A percentile compares a stretch with the other conserved stretches of the same genome.
Evolutionary conservation across 2,888 invertebrate species (phyloP).

Genomic region (Tortrix viridana): DNA sequence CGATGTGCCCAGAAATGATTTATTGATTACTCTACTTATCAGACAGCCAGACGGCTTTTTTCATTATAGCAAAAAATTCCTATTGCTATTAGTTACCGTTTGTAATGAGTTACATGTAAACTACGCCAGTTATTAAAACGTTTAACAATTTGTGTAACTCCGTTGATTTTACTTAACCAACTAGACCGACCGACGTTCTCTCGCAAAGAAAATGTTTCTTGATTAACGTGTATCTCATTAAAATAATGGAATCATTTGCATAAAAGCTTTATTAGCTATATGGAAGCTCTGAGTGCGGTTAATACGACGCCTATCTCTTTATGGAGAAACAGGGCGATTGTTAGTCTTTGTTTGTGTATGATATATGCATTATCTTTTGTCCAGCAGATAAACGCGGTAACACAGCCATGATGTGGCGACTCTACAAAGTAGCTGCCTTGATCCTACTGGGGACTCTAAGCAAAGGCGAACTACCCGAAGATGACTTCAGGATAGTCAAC

Average conservation of each 20-base stretch:
- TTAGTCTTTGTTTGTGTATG: slow-evolving; percentile 25
- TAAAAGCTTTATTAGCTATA: slow-evolving; percentile 23
- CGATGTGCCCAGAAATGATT: slow-evolving; percentile 24
- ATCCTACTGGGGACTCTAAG: slow-evolving; percentile 66
- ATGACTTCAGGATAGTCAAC: slow-evolving; percentile 81
- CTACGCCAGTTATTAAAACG: slow-evolving; percentile 23
- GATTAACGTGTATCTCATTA: slow-evolving; percentile 26
- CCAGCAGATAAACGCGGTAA: slow-evolving; percentile 48
- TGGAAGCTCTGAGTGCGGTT: slow-evolving; percentile 9
- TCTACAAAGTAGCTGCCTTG: slow-evolving; percentile 64
- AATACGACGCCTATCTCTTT: slow-evolving; percentile 15
- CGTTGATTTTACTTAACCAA: slow-evolving; percentile 7
- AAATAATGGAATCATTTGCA: slow-evolving; percentile 28
- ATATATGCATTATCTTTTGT: slow-evolving; percentile 44
- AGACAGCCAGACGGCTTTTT: slow-evolving; percentile 18
- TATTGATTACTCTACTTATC: slow-evolving; percentile 26
- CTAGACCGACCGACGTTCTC: slow-evolving; percentile 4
- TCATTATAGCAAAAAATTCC: slow-evolving; percentile 28
- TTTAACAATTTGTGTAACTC: slow-evolving; percentile 6
- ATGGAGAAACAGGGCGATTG: slow-evolving; percentile 26
- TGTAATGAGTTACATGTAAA: slow-evolving; percentile 23
- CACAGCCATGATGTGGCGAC: slow-evolving; percentile 54
- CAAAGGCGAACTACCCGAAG: slow-evolving; percentile 74
- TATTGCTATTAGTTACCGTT: slow-evolving; percentile 28
- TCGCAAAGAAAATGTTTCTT: slow-evolving; percentile 19